Evolutionary conservation across 2,888 invertebrate species (phyloP).

Genomic region (Andricus curvator): DNA sequence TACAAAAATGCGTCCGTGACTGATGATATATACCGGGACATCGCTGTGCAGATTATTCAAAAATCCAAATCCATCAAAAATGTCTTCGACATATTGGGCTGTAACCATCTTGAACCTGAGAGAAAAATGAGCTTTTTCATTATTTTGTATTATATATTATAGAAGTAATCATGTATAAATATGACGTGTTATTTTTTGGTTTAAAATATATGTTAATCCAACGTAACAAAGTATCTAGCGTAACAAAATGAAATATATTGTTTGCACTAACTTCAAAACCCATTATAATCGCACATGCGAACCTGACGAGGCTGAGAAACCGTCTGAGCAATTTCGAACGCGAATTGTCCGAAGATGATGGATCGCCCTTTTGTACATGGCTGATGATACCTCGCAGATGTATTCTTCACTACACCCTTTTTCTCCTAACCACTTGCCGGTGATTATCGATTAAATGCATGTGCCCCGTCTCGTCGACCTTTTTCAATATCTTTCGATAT

Average conservation of each 20-base stretch:
- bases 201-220: no score
- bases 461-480: constrained; percentile 59
- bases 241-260: not conserved
- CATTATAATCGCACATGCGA: constrained; percentile 54
- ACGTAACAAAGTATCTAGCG: not conserved
- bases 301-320: constrained; percentile 48
- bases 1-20: no score
- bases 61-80: no score
- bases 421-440: constrained; percentile 71
- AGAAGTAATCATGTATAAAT: no score
- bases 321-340: constrained; percentile 60
- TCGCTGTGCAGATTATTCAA: no score
- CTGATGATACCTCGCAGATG: constrained; percentile 76
- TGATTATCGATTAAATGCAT: constrained; percentile 75
- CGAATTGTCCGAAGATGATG: constrained; percentile 76
- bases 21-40: no score
- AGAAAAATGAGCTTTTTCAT: no score
- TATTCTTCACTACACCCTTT: constrained; percentile 71
- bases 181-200: no score
- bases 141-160: no score
- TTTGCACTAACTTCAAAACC: constrained; percentile 48
- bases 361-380: constrained; percentile 75
- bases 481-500: constrained; percentile 47
- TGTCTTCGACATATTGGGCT: no score
- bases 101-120: no score